Base-by-base conservation (phyloP, 2,113 vertebrate genomes). In the Dascyllus trimaculatus region DNA sequence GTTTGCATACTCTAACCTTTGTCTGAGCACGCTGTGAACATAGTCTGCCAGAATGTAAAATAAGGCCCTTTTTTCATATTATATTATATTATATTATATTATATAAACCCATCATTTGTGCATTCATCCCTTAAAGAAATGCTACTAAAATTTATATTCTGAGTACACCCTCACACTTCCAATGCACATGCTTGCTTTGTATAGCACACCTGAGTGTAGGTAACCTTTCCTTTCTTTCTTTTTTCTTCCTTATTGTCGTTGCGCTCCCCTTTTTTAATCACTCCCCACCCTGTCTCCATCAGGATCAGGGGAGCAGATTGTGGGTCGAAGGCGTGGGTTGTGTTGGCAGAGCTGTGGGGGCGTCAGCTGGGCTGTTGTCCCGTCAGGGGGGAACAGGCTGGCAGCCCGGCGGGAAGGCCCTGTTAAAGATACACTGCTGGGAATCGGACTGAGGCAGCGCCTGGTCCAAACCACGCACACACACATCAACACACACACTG, bases 311-410 rank as follows among this genome's bases (percentile, higher is more conserved):
- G 92, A 96, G 95, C 96, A 96, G 96, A 96, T 97, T 97, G 95
- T 89, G 90, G 93, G 87, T 95, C 88, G 91, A 96, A 96, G 94
- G 95, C 94, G 91, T 91, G 85, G 94, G 86, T 94, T 90, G 95
- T 95, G 96, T 96, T 97, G 96, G 96, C 95, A 94, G 94, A 89
- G 93, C 95, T 89, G 94, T 95, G 94, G 95, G 96, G 95, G 95
- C 91, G 95, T 98, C 97, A 97, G 95, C 96, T 97, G 97, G 96
- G 96, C 96, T 96, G 95, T 96, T 96, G 97, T 97, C 96, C 96
- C 94, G 94, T 95, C 95, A 95, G 94, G 58, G 93, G 90, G 95
- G 94, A 94, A 96, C 97, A 97, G 97, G 94, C 97, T 98, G 98
- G 96, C 96, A 95, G 96, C 97, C 90, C 96, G 93, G 95, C 95